A percentile compares a stretch with the other conserved stretches of the same genome.
Evolutionary conservation across 2,113 vertebrate species (phyloP).

Genomic region (Rhegmatorhina hoffmannsi): DNA sequence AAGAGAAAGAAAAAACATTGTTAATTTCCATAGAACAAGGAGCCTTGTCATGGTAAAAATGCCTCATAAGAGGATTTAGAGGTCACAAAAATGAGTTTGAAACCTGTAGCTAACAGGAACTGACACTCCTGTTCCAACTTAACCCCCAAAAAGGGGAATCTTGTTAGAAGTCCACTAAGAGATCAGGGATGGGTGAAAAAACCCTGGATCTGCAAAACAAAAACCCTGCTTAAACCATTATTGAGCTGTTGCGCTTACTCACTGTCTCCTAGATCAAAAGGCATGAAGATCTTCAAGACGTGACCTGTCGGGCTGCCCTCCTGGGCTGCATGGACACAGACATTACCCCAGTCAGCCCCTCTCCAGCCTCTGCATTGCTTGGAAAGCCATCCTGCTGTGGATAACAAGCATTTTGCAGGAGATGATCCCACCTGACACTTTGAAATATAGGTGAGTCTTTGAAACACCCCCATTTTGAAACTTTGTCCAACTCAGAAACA

Average conservation of each 20-base stretch:
- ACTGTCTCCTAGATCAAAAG: not conserved
- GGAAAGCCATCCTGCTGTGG: rapidly evolving
- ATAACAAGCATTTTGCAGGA: not conserved
- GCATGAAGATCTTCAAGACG: not conserved
- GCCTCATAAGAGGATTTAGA: conserved; percentile 2
- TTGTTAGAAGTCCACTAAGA: not conserved
- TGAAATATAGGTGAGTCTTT: not conserved
- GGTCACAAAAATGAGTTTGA: not conserved
- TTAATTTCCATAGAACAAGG: not conserved
- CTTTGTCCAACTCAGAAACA: not conserved
- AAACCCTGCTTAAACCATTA: not conserved
- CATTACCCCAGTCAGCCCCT: not conserved
- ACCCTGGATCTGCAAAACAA: not conserved
- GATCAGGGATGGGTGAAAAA: rapidly evolving
- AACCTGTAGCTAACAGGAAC: conserved; percentile 25
- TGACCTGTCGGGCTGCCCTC: not conserved
- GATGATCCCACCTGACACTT: not conserved
- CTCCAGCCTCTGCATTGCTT: not conserved
- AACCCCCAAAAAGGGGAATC: not conserved
- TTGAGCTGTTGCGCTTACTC: not conserved
- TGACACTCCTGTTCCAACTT: not conserved
- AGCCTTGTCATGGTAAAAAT: conserved; percentile 28
- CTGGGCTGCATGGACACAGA: not conserved
- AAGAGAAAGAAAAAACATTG: not conserved
- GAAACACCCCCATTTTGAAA: not conserved